Base-by-base conservation (phyloP, 2,888 invertebrate species). In the Leptinotarsa haldemani region DNA sequence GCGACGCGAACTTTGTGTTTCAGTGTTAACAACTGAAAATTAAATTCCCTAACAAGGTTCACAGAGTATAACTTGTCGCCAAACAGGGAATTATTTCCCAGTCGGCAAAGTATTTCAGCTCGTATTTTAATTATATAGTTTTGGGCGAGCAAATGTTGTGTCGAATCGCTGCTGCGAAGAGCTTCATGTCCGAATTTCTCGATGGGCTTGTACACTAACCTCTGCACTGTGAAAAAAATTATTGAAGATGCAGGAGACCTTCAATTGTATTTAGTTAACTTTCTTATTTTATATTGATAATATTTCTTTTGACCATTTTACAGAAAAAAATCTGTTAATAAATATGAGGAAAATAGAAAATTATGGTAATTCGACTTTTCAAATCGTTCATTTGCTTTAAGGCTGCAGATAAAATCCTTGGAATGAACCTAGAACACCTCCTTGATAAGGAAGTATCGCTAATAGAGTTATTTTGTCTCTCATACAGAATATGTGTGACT, bases 21-120 rank as follows among this genome's bases (percentile, higher is more conserved):
- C 46, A 56, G 56, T 18, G 56, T 68, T 56, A 68, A 68, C 68
- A 68, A 68, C 68, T 68, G 56, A 47, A 56, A 68, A 68, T 68
- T 68, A 40, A 68, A 68, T 68, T 68, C 68, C 58, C 56, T 68
- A 58, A 68, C 68, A 68, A 68, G 68, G 68, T 68, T 68, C 68
- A 40, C 40, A 67, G 25, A 52, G 53, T 25, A 52, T 61, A 46
- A 53, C 56, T 68, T 48, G 20, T 40, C 20, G 20, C 20, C 56
- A 46, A 47, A 56, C 56, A 68, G 9, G 68, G 47, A 46, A 68
- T 68, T 58, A 68, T 68, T 68, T 53, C 30, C 52, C 52, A 18
- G 15, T 18, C 20, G 30, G 22, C 50, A n/a, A 65, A 67, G 67
- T 67, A 67, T 53, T 67, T 56, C 16, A 61, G 20, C 56, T 58